phyloP scores from a whole-genome alignment of 2,888 invertebrate genomes.

The Drosophila emarginata region DNA sequence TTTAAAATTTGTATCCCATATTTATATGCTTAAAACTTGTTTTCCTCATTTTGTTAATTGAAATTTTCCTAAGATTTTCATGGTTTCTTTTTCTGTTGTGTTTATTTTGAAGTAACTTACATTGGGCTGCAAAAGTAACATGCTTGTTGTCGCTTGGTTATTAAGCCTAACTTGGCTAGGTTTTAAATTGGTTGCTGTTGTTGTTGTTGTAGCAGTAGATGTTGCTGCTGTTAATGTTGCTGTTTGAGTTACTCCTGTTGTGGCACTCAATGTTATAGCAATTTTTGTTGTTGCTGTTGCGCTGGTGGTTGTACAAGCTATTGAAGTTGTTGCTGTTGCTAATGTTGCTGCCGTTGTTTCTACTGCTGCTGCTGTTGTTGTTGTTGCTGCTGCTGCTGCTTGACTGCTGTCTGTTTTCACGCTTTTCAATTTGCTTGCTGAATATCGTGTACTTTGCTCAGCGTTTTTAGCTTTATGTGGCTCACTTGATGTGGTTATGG shows the following conservation, averaged over 20 bases:
- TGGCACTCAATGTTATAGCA: slow-evolving; percentile 13
- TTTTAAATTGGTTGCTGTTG: slow-evolving; percentile 56
- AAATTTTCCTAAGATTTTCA: background rate
- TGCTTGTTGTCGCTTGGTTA: slow-evolving; percentile 86
- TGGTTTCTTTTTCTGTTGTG: background rate
- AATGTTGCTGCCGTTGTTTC: slow-evolving; percentile 41
- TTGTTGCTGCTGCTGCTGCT: slow-evolving; percentile 46
- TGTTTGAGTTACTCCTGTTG: slow-evolving; percentile 42
- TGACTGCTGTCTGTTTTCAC: slow-evolving; percentile 50
- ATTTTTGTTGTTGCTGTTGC: slow-evolving; percentile 33
- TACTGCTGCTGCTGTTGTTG: slow-evolving; percentile 49
- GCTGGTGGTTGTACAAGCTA: slow-evolving; percentile 27
- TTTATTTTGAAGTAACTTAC: slow-evolving; percentile 83
- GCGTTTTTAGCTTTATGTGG: slow-evolving; percentile 34
- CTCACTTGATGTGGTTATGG: slow-evolving; percentile 47
- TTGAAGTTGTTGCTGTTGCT: slow-evolving; percentile 32
- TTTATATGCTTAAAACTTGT: too few species aligned
- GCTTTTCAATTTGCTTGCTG: slow-evolving; percentile 43
- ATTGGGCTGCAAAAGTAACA: slow-evolving; percentile 97
- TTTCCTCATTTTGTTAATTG: background rate
- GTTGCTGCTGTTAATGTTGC: slow-evolving; percentile 27
- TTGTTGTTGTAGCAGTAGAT: slow-evolving; percentile 37
- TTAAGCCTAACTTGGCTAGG: slow-evolving; percentile 73
- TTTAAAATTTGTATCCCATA: too few species aligned
- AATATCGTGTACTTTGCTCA: slow-evolving; percentile 31